Evolutionary conservation across 2,797 vertebrate genomes (phyloP), one percentile per base, ranked within the genome.

Genomic region (Oreonectes daqikongensis): DNA sequence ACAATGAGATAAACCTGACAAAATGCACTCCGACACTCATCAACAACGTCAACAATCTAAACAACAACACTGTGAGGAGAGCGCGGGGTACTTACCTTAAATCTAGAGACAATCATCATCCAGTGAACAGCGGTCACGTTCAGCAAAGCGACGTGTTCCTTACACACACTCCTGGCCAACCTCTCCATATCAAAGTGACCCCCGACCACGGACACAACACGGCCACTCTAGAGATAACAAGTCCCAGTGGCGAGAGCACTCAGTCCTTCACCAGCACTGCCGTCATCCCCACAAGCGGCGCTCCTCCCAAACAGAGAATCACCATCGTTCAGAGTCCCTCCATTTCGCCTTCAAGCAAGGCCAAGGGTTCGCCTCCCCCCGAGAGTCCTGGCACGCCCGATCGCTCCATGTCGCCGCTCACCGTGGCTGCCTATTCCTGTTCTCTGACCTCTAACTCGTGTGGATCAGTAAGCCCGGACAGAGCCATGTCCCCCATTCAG

Each of bases 131-230:
- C 70, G 95, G 92, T 87, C 94, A 93, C 5, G 86, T 93, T 42
- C 95, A 95, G 87, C 88, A 95, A 50, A 94, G 93, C 74, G 95
- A 99, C 44, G 85, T 98, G 3, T 92, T 98, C 55, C 84, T 98
- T 83, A 96, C 94, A 73, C 96, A 97, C 74, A 95, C 92, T n/a
- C 95, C 95, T 0, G 96, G 96, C 3, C 95, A 97, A 79, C 96
- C 95, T 15, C 92, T 98, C 85, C 96, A 98, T 75, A 98, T 98
- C 83, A 98, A 98, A 87, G 96, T 98, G 69, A 98, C 96, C 75
- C 96, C 97, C 59, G 96, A 98, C 78, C 95, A 96, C 0, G 92
- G 93, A 67, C 95, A 96, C 82, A 97, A 96, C 83, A 96, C 92
- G 18, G 95, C 96, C 32, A 96, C 91, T 50, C 94, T 97, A 48